A percentile compares a stretch with the other conserved stretches of the same genome.
Evolutionary conservation across 2,888 invertebrate species (phyloP).

Genomic region (Drosophila formosana): DNA sequence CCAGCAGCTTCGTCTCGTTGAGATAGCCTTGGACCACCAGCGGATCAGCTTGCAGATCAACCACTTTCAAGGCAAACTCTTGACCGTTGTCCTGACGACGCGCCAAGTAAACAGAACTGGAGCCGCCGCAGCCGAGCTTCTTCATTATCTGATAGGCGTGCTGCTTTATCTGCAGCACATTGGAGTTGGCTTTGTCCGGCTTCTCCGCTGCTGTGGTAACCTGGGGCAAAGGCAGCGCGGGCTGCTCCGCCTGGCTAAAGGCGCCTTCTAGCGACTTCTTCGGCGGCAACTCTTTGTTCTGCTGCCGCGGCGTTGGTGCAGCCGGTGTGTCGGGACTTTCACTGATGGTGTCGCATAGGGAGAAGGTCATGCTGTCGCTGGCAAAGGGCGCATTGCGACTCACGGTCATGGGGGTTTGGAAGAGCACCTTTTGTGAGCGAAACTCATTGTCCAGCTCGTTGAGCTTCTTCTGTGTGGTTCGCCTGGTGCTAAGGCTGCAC

Average conservation of each 20-base stretch:
- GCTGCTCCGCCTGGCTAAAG: constrained; percentile 57
- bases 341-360: constrained; percentile 82
- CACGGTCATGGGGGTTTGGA: constrained; percentile 84
- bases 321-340: constrained; percentile 73
- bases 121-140: constrained; percentile 94
- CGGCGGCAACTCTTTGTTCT: constrained; percentile 18
- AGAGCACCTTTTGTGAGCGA: constrained; percentile 84
- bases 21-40: constrained; percentile 91
- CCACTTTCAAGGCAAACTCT: constrained; percentile 86
- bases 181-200: constrained; percentile 39
- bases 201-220: constrained; percentile 13
- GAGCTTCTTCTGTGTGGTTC: constrained; percentile 51
- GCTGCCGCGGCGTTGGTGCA: constrained; percentile 7
- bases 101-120: constrained; percentile 90
- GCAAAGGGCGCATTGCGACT: constrained; percentile 74
- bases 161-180: constrained; percentile 88
- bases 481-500: constrained; percentile 65
- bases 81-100: constrained; percentile 73
- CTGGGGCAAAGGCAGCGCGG: background rate
- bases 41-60: constrained; percentile 91
- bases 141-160: constrained; percentile 91
- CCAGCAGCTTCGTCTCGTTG: constrained; percentile 94
- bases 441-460: constrained; percentile 80
- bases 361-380: constrained; percentile 81
- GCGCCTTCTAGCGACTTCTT: constrained; percentile 75